phyloP scores from a whole-genome alignment of 2,888 invertebrate species.

The Bombylius discolor region DNA sequence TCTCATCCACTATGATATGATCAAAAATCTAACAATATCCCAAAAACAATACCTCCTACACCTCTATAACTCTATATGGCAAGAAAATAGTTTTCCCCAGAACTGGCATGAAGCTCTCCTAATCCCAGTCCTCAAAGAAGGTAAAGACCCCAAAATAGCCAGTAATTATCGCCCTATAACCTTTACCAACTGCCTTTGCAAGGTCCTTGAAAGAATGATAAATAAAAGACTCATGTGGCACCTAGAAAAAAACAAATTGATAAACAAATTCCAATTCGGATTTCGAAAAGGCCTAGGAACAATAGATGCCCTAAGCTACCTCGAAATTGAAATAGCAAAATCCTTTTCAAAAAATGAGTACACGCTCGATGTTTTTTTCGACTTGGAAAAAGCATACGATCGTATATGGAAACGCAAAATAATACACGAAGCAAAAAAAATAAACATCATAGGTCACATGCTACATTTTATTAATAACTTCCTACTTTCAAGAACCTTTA shows the following conservation, averaged over 20 bases:
- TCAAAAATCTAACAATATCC: not conserved
- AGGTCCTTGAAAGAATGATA: conserved; percentile 1
- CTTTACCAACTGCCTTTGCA: not conserved
- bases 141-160: not conserved
- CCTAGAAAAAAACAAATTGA: not conserved
- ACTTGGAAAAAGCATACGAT: conserved; percentile 1
- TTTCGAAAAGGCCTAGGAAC: not conserved
- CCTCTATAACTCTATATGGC: not conserved
- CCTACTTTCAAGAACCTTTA: too few species aligned
- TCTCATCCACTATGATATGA: not conserved
- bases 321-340: not conserved
- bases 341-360: not conserved
- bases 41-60: not conserved
- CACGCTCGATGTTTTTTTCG: not conserved
- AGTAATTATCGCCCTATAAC: not conserved
- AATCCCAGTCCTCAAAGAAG: not conserved
- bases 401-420: not conserved
- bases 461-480: too few species aligned
- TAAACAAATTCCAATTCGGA: not conserved
- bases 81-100: not conserved
- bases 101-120: not conserved
- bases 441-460: not conserved
- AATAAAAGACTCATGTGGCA: conserved; percentile 1
- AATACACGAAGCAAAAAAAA: not conserved
- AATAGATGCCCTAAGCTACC: not conserved